Evolutionary conservation across 1,140 invertebrate genomes (phyloP), one percentile per base, ranked within the genome.

Genomic region (Drosophila eugracilis): DNA sequence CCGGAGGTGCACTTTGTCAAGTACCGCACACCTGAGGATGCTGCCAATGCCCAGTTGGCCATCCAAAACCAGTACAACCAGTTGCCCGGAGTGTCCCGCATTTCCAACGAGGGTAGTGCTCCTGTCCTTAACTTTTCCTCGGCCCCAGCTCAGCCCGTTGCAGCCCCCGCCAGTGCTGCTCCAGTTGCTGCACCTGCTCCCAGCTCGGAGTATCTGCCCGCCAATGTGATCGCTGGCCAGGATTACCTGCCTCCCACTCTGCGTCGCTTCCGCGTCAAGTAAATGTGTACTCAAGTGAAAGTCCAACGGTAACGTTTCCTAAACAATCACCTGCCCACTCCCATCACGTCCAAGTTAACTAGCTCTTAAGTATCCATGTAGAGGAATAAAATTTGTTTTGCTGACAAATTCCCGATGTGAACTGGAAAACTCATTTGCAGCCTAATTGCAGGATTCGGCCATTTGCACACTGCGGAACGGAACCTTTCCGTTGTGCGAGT

Each of bases 1-100:
- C 88, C 88, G 1, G 86, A 90, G 65, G 81, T 90, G 48, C 78
- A 85, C 28, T 90, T 90, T 17, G 78, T 90, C 32, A 90, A 89
- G 50, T 90, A 90, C 44, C 80, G 80, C 39, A 90, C 76, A 5
- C 70, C 79, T 0, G 76, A 88, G 66, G 89, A 90, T 54, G 89
- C 89, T 1, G 67, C 55, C 15, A 77, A 90, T 53, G 89, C 86
- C 21, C 86, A 90, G 44, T 52, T 75, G 41, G 69, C 78, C 17
- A 90, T 90, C 37, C 89, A 90, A 60, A 74, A 88, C 22, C 81
- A 90, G 45, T 90, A 90, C 44, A 80, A 90, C 36, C 60, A 80
- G 21, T 55, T 90, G 49, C 79, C 79, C 4, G 89, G 89, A 5
- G 62, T 67, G 1, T 85, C 86, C 1, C 80, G 75, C 53, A 75